Evolutionary conservation across 2,797 vertebrate species (phyloP).

Genomic region (Fistularia commersonii): DNA sequence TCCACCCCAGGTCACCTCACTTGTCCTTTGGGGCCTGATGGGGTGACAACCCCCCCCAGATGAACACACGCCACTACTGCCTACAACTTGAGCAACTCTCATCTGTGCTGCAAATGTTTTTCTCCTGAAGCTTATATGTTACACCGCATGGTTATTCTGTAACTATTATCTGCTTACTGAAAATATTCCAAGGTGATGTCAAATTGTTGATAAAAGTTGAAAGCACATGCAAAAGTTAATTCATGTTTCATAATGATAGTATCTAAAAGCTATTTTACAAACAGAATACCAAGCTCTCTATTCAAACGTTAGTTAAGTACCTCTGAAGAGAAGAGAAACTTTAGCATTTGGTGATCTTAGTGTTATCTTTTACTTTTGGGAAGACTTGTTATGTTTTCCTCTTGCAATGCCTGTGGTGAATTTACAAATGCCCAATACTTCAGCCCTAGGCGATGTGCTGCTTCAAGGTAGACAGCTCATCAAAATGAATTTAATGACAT

Average conservation of each 20-base stretch:
- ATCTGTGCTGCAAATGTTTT: slow-evolving; percentile 34
- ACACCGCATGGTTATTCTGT: too few relatives aligned
- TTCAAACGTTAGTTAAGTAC: background rate
- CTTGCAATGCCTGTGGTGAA: slow-evolving; percentile 28
- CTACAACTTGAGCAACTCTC: slow-evolving; percentile 38
- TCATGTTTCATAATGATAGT: too few relatives aligned
- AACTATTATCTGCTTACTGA: too few relatives aligned
- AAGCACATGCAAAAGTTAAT: too few relatives aligned
- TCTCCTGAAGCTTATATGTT: slow-evolving; percentile 4
- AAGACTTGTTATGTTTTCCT: slow-evolving; percentile 19
- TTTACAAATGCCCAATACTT: slow-evolving; percentile 19
- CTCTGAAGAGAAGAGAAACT: slow-evolving; percentile 8
- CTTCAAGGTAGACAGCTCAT: slow-evolving; percentile 45
- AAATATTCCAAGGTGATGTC: too few relatives aligned
- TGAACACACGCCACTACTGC: slow-evolving; percentile 41
- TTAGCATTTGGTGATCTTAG: slow-evolving; percentile 7
- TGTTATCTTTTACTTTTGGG: background rate
- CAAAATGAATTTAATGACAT: slow-evolving; percentile 40
- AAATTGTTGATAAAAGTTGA: too few relatives aligned
- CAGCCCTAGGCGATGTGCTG: slow-evolving; percentile 25
- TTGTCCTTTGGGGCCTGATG: slow-evolving; percentile 62
- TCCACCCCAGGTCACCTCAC: slow-evolving; percentile 68
- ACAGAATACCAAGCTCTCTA: too few relatives aligned
- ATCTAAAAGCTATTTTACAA: too few relatives aligned
- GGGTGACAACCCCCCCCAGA: slow-evolving; percentile 50